phyloP scores from a whole-genome alignment of 2,888 invertebrate species.

The Hesperia comma region DNA sequence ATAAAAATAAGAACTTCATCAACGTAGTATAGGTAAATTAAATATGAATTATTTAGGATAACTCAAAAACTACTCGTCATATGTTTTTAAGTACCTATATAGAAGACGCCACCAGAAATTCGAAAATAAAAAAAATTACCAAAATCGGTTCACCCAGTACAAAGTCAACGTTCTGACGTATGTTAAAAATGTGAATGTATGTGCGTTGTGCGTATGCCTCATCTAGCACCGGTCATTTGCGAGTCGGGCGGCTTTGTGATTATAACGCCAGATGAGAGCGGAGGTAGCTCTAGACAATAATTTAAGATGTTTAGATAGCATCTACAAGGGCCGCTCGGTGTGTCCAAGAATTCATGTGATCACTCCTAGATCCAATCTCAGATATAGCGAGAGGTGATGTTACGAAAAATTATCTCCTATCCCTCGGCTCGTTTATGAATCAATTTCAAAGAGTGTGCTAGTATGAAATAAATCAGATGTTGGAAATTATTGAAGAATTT shows the following conservation, averaged over 20 bases:
- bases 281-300: slow-evolving; percentile 77
- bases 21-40: too few relatives aligned
- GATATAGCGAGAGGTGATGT: slow-evolving; percentile 75
- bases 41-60: too few relatives aligned
- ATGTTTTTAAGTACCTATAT: too few relatives aligned
- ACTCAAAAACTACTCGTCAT: too few relatives aligned
- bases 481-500: too few relatives aligned
- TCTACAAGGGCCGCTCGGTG: slow-evolving; percentile 77
- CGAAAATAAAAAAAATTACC: too few relatives aligned
- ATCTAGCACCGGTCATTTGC: slow-evolving; percentile 59
- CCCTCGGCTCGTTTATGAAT: slow-evolving; percentile 1
- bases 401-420: slow-evolving; percentile 72
- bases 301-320: slow-evolving; percentile 81
- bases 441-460: not conserved
- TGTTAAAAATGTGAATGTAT: too few relatives aligned
- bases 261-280: slow-evolving; percentile 69
- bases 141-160: too few relatives aligned
- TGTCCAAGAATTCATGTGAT: slow-evolving; percentile 81
- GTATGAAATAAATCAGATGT: not conserved
- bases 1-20: too few relatives aligned
- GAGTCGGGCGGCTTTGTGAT: slow-evolving; percentile 57
- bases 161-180: too few relatives aligned
- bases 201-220: slow-evolving; percentile 51
- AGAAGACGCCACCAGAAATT: too few relatives aligned
- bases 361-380: slow-evolving; percentile 78